phyloP scores from a whole-genome alignment of 2,113 vertebrate species.

The Mus spicilegus region DNA sequence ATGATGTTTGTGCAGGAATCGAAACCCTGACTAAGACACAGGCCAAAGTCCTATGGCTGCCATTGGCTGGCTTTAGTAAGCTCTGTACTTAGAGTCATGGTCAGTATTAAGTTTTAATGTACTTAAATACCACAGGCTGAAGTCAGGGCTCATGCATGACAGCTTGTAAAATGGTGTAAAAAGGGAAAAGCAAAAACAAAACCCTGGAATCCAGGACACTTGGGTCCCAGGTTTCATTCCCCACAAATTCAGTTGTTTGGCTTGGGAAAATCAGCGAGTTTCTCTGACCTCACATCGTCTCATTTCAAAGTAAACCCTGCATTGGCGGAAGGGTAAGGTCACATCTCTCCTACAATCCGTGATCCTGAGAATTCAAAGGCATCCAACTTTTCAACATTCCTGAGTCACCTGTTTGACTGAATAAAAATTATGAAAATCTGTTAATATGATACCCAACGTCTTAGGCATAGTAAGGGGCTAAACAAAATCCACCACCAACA shows the following conservation, averaged over 20 bases:
- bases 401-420: not conserved
- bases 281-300: constrained; percentile 7
- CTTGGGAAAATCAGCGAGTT: not conserved
- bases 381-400: constrained; percentile 10
- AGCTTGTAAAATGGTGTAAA: constrained; percentile 32
- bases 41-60: not conserved
- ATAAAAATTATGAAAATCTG: not conserved
- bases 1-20: too few species aligned
- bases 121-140: constrained; percentile 49
- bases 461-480: not conserved
- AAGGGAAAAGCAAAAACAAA: not conserved
- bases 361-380: not conserved
- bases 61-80: constrained; percentile 54
- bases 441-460: not conserved
- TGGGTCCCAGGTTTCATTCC: not conserved
- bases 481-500: not conserved
- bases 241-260: not conserved
- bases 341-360: not conserved
- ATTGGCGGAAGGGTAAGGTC: not conserved
- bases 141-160: constrained; percentile 39
- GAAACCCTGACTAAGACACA: too few species aligned
- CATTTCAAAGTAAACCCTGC: not conserved
- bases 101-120: constrained; percentile 48
- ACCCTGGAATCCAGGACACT: not conserved
- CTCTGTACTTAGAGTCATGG: not conserved